Percentiles rank a stretch among this genome's conserved stretches.
These are phyloP conservation scores for Struthio camelus DNA, from an alignment of 2,113 vertebrate species.

Conservation along the genomic window DNA sequence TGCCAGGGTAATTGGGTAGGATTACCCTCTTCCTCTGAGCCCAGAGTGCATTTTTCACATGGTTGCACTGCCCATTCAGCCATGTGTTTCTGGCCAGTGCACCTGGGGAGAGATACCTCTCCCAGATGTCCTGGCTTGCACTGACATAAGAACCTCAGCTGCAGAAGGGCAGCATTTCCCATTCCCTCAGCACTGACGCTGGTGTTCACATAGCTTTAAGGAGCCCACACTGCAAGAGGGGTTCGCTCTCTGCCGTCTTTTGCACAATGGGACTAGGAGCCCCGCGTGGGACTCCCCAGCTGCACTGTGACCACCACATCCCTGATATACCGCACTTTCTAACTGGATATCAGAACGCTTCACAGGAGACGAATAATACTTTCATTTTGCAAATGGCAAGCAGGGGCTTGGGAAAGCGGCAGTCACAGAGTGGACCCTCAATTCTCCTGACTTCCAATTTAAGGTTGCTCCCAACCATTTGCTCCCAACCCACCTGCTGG, in stretches of 20 bases:
- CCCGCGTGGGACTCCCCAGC: neutral
- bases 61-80: fast-evolving
- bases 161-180: neutral
- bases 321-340: neutral
- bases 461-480: no score
- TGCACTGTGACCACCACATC: fast-evolving
- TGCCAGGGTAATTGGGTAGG: neutral
- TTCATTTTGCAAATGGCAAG: neutral
- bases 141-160: neutral
- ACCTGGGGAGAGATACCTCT: neutral
- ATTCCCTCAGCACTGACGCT: neutral
- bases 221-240: neutral
- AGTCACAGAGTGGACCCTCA: neutral
- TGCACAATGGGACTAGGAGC: neutral
- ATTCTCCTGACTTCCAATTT: neutral
- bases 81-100: neutral
- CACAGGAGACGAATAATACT: neutral
- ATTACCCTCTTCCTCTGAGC: neutral
- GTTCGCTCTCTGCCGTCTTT: neutral
- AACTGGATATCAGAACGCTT: neutral
- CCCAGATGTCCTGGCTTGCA: fast-evolving
- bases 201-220: neutral
- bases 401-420: neutral
- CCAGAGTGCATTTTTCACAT: neutral
- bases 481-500: neutral